Evolutionary conservation across 2,797 vertebrate species (phyloP).

Genomic region (Centroberyx gerrardi): DNA sequence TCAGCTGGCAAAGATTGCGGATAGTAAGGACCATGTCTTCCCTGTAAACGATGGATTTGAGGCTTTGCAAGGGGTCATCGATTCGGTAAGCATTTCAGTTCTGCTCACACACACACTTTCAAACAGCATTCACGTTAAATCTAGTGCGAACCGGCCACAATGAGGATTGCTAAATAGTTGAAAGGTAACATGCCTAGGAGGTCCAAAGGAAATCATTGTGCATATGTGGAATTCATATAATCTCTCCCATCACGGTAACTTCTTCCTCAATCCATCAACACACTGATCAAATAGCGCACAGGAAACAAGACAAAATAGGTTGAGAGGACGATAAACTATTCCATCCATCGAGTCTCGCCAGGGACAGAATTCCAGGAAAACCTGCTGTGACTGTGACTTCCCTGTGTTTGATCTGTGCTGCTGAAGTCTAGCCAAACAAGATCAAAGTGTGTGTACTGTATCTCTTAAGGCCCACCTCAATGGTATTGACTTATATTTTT

Average conservation of each 20-base stretch:
- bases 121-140: conserved; percentile 6
- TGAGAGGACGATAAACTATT: conserved; percentile 30
- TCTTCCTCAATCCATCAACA: conserved; percentile 24
- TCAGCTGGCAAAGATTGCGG: conserved; percentile 96
- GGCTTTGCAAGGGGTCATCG: conserved; percentile 96
- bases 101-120: conserved; percentile 1
- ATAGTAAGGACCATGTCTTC: conserved; percentile 98
- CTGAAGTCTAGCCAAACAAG: conserved; percentile 48
- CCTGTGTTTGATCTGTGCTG: conserved; percentile 58
- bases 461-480: conserved; percentile 40
- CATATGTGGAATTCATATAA: conserved; percentile 18
- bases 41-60: conserved; percentile 97
- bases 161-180: neutral
- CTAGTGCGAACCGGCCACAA: conserved; percentile 16
- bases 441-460: conserved; percentile 54
- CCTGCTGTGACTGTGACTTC: conserved; percentile 45
- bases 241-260: conserved; percentile 1
- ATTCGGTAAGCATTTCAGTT: conserved; percentile 89
- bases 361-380: conserved; percentile 57
- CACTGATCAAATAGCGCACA: conserved; percentile 26
- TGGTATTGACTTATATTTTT: conserved; percentile 41
- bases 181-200: neutral
- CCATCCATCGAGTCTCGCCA: conserved; percentile 27
- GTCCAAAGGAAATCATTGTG: conserved; percentile 8
- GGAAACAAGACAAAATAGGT: conserved; percentile 34